A percentile compares a stretch with the other conserved stretches of the same genome.
These are phyloP conservation scores for Crotalus viridis DNA, from an alignment of 2,113 vertebrate species.

Conservation along the genomic window DNA sequence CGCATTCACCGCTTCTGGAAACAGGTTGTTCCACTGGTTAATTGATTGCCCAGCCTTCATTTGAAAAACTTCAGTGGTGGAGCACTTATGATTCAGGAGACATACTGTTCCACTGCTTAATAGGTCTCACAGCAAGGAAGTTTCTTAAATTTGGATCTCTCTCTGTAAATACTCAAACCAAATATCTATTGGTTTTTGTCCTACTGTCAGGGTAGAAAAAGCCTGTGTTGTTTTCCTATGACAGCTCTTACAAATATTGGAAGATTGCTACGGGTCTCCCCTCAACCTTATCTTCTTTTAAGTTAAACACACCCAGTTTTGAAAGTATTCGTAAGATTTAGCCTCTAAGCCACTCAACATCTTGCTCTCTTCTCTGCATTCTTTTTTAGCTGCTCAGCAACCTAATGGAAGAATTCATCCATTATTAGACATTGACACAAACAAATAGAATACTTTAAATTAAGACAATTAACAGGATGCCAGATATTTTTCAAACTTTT, in stretches of 20 bases:
- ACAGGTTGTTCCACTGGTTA: too few species aligned
- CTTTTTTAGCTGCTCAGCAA: background rate
- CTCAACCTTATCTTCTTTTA: background rate
- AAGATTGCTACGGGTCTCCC: background rate
- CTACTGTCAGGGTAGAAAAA: background rate
- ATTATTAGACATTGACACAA: background rate
- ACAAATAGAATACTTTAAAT: rapidly evolving
- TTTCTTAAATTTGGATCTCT: background rate
- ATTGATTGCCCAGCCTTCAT: too few species aligned
- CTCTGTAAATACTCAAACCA: background rate
- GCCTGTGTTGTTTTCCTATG: background rate
- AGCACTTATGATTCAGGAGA: background rate
- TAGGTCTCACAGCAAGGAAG: background rate
- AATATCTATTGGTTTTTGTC: background rate
- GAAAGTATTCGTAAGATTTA: background rate
- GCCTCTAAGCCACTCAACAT: background rate
- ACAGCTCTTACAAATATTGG: background rate
- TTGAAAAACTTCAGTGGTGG: too few species aligned
- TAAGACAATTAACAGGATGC: background rate
- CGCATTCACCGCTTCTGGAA: too few species aligned
- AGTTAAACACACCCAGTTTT: background rate
- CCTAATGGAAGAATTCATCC: background rate
- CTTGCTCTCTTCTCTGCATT: too few species aligned
- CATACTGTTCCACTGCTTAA: background rate
- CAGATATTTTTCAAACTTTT: background rate